These are phyloP conservation scores for Nipponacmea schrenckii DNA, from an alignment of 2,888 invertebrate genomes.

Conservation along the genomic window DNA sequence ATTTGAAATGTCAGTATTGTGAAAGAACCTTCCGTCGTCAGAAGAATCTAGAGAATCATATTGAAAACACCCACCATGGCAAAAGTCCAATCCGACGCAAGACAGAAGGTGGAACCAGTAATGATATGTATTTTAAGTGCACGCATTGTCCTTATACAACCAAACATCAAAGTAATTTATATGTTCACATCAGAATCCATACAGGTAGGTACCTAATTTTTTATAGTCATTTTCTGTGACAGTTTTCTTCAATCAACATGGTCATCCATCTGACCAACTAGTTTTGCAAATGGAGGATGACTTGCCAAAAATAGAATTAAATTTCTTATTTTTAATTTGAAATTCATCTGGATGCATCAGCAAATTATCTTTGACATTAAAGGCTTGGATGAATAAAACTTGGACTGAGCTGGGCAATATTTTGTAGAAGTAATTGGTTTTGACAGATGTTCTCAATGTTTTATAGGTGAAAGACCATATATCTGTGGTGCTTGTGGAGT, in stretches of 20 bases:
- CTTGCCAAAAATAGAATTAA: no score
- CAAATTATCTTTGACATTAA: no score
- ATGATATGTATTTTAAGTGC: conserved; percentile 67
- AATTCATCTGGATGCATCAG: no score
- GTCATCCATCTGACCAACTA: no score
- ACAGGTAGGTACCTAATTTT: conserved; percentile 56
- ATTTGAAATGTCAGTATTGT: conserved; percentile 61
- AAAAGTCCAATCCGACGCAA: conserved; percentile 53
- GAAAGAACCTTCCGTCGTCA: conserved; percentile 64
- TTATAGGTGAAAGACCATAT: conserved; percentile 65
- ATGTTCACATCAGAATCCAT: conserved; percentile 66
- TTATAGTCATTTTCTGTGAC: no score
- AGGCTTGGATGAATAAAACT: no score
- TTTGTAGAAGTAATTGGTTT: no score
- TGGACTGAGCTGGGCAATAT: no score
- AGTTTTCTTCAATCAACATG: no score
- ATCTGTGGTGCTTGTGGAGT: conserved; percentile 68
- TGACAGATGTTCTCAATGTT: no score
- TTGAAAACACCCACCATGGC: conserved; percentile 66
- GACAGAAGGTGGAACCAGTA: conserved; percentile 35
- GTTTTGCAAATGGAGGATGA: no score
- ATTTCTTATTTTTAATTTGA: no score
- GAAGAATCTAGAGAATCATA: conserved; percentile 65
- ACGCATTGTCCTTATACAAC: conserved; percentile 67
- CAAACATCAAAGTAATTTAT: conserved; percentile 67